Conservation (phyloP, 1,140 invertebrate species). For the Hyposmocoma kahamanoa region DNA sequence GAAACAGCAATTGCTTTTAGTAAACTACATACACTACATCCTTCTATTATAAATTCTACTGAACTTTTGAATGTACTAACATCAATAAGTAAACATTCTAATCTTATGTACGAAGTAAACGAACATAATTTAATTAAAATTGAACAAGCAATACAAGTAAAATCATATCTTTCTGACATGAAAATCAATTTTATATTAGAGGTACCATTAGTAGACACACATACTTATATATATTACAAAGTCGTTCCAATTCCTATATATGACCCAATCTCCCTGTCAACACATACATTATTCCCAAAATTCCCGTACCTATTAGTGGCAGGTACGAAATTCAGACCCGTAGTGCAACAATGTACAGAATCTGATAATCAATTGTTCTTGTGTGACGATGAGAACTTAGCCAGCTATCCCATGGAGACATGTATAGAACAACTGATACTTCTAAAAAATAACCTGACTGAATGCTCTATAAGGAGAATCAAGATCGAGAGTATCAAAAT, state of each 20-base stretch:
- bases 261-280: background rate
- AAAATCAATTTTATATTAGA: slow-evolving; percentile 7
- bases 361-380: background rate
- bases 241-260: slow-evolving; percentile 5
- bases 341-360: background rate
- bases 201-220: slow-evolving; percentile 5
- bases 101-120: background rate
- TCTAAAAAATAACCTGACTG: background rate
- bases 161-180: background rate
- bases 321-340: slow-evolving; percentile 5
- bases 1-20: slow-evolving; percentile 11
- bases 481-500: background rate
- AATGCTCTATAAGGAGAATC: background rate
- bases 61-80: slow-evolving; percentile 2
- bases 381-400: background rate
- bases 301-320: slow-evolving; percentile 8
- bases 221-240: slow-evolving; percentile 9
- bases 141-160: slow-evolving; percentile 5
- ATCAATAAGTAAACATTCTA: slow-evolving; percentile 5
- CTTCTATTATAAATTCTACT: slow-evolving; percentile 8
- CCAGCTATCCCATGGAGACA: background rate
- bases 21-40: slow-evolving; percentile 8
- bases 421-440: slow-evolving; percentile 5
- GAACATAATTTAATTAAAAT: slow-evolving; percentile 8
- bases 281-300: slow-evolving; percentile 1